phyloP scores from a whole-genome alignment of 2,888 invertebrate species.

The Protula sp. region DNA sequence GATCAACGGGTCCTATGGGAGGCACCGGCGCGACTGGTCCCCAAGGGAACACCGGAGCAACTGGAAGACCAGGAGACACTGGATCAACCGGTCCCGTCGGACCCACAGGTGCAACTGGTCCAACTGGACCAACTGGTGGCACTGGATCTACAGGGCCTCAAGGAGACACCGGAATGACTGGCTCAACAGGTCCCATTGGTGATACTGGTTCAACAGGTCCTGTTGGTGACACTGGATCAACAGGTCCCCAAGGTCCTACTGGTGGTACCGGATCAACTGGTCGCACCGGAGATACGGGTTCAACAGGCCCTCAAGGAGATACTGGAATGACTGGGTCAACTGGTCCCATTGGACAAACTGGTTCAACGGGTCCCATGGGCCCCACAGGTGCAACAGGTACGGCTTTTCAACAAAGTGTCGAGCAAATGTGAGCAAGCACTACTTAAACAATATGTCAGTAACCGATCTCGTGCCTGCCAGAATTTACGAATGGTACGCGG shows the following conservation, averaged over 20 bases:
- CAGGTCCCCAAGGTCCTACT: background rate
- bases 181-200: background rate
- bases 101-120: background rate
- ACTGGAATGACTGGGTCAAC: background rate
- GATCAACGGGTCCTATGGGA: constrained; percentile 1
- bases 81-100: background rate
- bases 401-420: too few species aligned
- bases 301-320: background rate
- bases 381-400: background rate
- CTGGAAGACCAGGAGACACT: background rate
- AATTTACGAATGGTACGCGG: too few species aligned
- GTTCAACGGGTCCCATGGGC: background rate
- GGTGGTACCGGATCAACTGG: constrained; percentile 3
- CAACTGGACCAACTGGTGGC: background rate
- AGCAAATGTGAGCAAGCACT: too few species aligned
- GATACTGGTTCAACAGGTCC: constrained; percentile 3
- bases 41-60: background rate
- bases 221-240: background rate
- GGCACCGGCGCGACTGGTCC: background rate
- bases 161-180: background rate
- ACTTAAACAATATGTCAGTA: too few species aligned
- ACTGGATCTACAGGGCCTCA: background rate
- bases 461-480: too few species aligned
- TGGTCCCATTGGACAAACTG: background rate
- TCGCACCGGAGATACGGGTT: background rate